Conservation (phyloP, 2,113 vertebrate species). For the Percopsis transmontana region DNA sequence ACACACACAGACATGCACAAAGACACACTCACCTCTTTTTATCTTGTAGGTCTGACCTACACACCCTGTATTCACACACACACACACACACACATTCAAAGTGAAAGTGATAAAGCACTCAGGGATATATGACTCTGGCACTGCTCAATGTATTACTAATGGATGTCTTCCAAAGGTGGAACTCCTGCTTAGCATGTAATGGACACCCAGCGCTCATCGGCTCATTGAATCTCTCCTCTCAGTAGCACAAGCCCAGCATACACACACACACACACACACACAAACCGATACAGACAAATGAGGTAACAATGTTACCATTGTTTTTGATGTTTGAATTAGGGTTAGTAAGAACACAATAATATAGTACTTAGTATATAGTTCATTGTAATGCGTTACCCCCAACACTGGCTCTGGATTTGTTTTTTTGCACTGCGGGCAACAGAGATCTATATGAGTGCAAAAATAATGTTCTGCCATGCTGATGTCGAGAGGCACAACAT, state of each 20-base stretch:
- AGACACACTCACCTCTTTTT: neutral
- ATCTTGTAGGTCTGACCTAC: neutral
- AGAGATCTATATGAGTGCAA: too few relatives aligned
- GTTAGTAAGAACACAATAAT: too few relatives aligned
- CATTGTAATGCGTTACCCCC: too few relatives aligned
- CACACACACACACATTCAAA: conserved; percentile 17
- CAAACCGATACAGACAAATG: neutral
- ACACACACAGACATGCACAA: neutral
- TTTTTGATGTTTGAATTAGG: too few relatives aligned
- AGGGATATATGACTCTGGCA: conserved; percentile 58
- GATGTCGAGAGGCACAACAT: too few relatives aligned
- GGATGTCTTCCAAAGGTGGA: conserved; percentile 61
- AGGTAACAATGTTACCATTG: too few relatives aligned
- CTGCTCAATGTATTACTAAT: conserved; percentile 59
- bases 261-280: conserved; percentile 2
- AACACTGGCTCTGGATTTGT: too few relatives aligned
- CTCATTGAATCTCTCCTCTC: conserved; percentile 50
- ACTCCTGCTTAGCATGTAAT: conserved; percentile 56
- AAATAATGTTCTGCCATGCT: too few relatives aligned
- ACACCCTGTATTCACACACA: neutral
- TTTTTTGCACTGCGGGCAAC: too few relatives aligned
- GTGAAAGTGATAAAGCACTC: conserved; percentile 59
- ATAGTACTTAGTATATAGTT: too few relatives aligned
- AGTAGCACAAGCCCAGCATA: conserved; percentile 6
- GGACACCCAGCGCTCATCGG: conserved; percentile 55